Conservation (phyloP, 2,113 vertebrate species). For the Xenopus laevis region DNA sequence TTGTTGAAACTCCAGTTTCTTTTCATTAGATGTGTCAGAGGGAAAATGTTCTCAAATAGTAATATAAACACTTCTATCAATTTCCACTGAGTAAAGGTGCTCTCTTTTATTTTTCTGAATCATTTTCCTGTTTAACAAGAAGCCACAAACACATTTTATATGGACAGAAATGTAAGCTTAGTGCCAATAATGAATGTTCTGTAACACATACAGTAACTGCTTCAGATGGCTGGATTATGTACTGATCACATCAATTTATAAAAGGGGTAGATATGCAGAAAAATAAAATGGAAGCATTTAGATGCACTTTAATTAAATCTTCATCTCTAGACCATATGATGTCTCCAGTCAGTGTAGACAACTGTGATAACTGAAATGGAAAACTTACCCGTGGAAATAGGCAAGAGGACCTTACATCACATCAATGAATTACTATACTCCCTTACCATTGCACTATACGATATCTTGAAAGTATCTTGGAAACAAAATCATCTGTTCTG, state of each 20-base stretch:
- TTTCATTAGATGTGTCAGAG: conserved; percentile 1
- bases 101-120: conserved; percentile 14
- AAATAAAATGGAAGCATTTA: conserved; percentile 19
- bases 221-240: conserved; percentile 6
- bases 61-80: conserved; percentile 17
- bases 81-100: conserved; percentile 11
- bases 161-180: conserved; percentile 17
- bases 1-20: conserved; percentile 8
- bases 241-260: conserved; percentile 11
- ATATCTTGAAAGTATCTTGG: background rate
- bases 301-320: conserved; percentile 39
- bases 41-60: conserved; percentile 10
- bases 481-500: background rate
- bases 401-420: conserved; percentile 19
- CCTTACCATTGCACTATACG: background rate
- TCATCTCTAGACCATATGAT: conserved; percentile 22
- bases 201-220: conserved; percentile 6
- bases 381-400: background rate
- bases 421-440: background rate
- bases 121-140: conserved; percentile 5
- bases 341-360: background rate
- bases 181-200: conserved; percentile 27
- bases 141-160: background rate
- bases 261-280: conserved; percentile 1
- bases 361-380: background rate